Base-by-base conservation (phyloP, 2,888 invertebrate genomes). In the Deilephila porcellus region DNA sequence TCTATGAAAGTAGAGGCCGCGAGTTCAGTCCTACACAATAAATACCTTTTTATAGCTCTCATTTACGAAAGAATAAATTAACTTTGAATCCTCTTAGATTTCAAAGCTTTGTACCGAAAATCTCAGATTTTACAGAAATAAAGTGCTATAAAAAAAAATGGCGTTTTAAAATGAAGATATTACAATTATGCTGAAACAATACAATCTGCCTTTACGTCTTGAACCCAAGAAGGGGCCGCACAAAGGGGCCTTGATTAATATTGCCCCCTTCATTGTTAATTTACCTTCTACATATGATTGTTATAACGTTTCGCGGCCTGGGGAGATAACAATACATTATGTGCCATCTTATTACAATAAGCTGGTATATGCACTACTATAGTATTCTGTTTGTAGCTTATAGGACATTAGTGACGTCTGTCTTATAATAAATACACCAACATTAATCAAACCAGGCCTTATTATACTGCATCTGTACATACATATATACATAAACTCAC, bases 221-320 rank as follows among this genome's bases (percentile, higher is more conserved):
- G 25, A 45, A 52, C 25, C 17, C 45, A 45, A 20, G 45, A 45
- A 25, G 45, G 62, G 52, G 20, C 20, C 25, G 52, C 52, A 67
- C 67, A 52, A 67, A 67, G 67, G 45, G 7, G 20, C 45, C 45
- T 52, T 67, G 67, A 67, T 52, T 67, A 67, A 67, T 67, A 25
- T 52, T 25, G 52, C 45, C 25, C 64, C 52, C n/a, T 29, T 25
- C 25, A 52, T 25, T 67, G 67, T 52, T 67, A 37, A 64, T 64
- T 64, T 37, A 64, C 14, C 52, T 63, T 56, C 17, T 25, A 25
- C 67, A 67, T 20, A 25, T 25, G 45, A 67, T 45, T 52, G 45
- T 64, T 45, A 64, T 67, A 14, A 67, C 20, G 37, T 4, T 64
- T 20, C 37, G 20, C 64, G 11, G 11, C 11, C 20, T 64, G 37